phyloP scores from a whole-genome alignment of 2,888 invertebrate genomes.

The Trisateles emortualis region DNA sequence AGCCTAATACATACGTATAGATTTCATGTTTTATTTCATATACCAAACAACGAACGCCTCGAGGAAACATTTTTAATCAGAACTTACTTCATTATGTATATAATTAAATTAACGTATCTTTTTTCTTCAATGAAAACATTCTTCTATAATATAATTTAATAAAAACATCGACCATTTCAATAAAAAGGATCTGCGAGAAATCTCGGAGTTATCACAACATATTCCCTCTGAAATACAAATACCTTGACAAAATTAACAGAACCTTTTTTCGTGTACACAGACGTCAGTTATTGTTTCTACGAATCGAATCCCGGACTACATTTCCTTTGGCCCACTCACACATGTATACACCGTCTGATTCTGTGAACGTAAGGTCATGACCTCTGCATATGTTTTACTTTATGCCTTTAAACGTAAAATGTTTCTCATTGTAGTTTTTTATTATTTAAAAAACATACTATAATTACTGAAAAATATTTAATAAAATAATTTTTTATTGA shows the following conservation, averaged over 20 bases:
- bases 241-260: conserved; percentile 27
- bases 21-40: too few species aligned
- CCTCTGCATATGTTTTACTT: too few species aligned
- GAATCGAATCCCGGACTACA: conserved; percentile 27
- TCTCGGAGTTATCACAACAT: conserved; percentile 3
- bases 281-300: conserved; percentile 33
- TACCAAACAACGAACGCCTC: too few species aligned
- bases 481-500: too few species aligned
- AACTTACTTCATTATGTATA: too few species aligned
- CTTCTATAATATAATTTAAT: neutral
- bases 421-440: too few species aligned
- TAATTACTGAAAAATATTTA: too few species aligned
- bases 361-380: neutral
- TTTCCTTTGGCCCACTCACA: conserved; percentile 8
- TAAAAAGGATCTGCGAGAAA: neutral
- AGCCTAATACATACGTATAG: too few species aligned
- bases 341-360: neutral
- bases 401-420: too few species aligned
- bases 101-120: neutral
- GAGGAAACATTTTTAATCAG: too few species aligned
- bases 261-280: conserved; percentile 15
- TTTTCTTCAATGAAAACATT: too few species aligned
- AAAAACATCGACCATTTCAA: neutral
- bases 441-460: too few species aligned
- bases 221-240: conserved; percentile 15